Evolutionary conservation across 1,140 invertebrate genomes (phyloP).

Genomic region (Tribolium madens): DNA sequence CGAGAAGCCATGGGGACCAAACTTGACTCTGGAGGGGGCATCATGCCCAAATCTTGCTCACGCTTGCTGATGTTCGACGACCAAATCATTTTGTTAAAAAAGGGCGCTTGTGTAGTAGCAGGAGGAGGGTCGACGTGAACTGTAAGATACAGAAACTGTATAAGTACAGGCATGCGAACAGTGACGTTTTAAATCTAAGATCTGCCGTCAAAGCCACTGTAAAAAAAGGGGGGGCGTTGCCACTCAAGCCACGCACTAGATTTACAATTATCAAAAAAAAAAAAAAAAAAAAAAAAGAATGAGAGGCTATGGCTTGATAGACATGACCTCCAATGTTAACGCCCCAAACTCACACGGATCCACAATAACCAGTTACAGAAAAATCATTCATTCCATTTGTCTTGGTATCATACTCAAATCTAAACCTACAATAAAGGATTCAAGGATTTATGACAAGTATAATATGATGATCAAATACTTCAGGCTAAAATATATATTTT

Average conservation of each 20-base stretch:
- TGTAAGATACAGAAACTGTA: constrained; percentile 63
- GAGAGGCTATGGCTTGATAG: constrained; percentile 62
- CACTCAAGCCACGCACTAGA: constrained; percentile 62
- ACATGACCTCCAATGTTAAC: constrained; percentile 64
- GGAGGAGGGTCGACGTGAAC: constrained; percentile 57
- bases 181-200: constrained; percentile 57
- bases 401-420: constrained; percentile 45
- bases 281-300: not conserved
- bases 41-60: constrained; percentile 70
- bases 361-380: constrained; percentile 50
- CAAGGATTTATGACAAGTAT: constrained; percentile 57
- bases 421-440: constrained; percentile 56
- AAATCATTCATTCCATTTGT: constrained; percentile 52
- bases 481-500: constrained; percentile 53
- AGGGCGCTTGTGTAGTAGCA: constrained; percentile 49
- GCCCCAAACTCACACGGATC: constrained; percentile 54
- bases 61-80: constrained; percentile 60
- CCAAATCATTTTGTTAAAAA: constrained; percentile 66
- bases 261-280: not conserved
- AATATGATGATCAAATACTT: constrained; percentile 58
- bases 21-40: constrained; percentile 72
- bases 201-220: constrained; percentile 65
- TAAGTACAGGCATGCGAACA: constrained; percentile 56
- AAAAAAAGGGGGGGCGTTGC: constrained; percentile 62
- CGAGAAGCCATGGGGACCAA: constrained; percentile 69